Conservation (phyloP, 23 tunicate species). For the Styela clava region DNA sequence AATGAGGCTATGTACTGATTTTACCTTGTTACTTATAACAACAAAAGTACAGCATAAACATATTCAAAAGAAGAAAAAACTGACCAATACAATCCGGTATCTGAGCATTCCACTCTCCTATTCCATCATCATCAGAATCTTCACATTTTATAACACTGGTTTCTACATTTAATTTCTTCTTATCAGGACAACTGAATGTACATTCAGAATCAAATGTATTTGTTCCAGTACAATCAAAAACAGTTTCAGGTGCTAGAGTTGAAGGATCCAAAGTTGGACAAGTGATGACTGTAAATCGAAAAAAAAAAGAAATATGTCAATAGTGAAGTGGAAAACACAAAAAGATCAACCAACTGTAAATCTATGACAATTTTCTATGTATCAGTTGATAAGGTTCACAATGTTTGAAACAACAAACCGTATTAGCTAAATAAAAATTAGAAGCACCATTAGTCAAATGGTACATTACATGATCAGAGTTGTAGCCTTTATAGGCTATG, state of each 20-base stretch:
- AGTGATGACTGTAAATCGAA: not conserved
- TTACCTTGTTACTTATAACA: no score
- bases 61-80: not conserved
- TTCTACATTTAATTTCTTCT: not conserved
- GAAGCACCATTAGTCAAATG: no score
- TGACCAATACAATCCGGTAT: slow-evolving; percentile 12
- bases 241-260: not conserved
- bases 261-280: slow-evolving; percentile 4
- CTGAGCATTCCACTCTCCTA: not conserved
- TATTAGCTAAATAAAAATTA: no score
- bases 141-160: not conserved
- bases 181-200: slow-evolving; percentile 3
- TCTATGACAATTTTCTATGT: no score
- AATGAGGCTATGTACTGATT: no score
- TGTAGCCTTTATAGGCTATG: no score
- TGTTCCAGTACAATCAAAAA: not conserved
- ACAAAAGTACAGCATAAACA: no score
- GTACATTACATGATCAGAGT: no score
- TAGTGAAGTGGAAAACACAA: no score
- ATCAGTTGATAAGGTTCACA: not conserved
- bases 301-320: no score
- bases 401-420: no score
- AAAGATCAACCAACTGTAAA: no score
- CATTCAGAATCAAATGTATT: not conserved
- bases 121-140: slow-evolving; percentile 12